Base-by-base conservation (phyloP, 2,888 invertebrate species). In the Drosophila nigritarsus region DNA sequence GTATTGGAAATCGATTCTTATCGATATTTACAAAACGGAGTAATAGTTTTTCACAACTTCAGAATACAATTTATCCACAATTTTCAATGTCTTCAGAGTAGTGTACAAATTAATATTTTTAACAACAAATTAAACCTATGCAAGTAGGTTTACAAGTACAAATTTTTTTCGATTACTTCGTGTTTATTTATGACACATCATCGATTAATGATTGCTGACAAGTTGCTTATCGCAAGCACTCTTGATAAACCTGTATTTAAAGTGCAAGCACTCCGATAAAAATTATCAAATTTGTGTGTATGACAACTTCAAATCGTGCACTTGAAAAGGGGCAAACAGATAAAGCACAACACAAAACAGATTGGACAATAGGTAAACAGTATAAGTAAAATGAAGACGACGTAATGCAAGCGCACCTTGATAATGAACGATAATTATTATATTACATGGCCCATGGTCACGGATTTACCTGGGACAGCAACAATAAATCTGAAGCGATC, bases 351-450 rank as follows among this genome's bases (percentile, higher is more conserved):
- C 45, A 55, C 24, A 54, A 75, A 79, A 63, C 58, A 69, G 9
- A 61, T 61, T 56, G 27, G n/a, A 59, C 60, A 62, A 63, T 20
- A 65, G 45, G 58, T 24, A 38, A 60, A 42, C 18, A 42, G 11
- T 45, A 45, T 45, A 48, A 61, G 48, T 34, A 66, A 55, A 42
- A 60, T 40, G 29, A 61, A 71, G 59, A 62, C 70, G 65, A 62
- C 70, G 65, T 73, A 67, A 63, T 69, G 78, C 63, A 69, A 78
- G 56, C 80, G 60, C 71, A 82, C 82, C 83, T 83, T 83, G 83
- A 82, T 83, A 83, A 83, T 83, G 82, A 82, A 80, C 82, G 82
- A 83, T 83, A 83, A 80, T 83, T 75, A 78, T 71, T 80, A 59
- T 80, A 59, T 83, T 83, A 83, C 83, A 83, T 60, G 75, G 68